Conservation (phyloP, 2,888 invertebrate genomes). For the Unio pictorum region DNA sequence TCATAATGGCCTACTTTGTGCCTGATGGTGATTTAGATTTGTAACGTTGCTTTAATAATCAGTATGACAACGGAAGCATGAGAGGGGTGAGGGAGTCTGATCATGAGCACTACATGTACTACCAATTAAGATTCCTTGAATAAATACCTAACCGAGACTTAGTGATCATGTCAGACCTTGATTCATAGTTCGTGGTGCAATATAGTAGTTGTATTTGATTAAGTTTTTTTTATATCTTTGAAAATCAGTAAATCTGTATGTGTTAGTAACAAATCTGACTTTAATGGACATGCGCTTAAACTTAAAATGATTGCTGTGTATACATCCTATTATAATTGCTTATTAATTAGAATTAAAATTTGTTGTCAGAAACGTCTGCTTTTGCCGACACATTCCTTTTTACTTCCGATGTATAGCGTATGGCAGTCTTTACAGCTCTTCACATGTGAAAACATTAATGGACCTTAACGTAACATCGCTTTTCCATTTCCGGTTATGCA, state of each 20-base stretch:
- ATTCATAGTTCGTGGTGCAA: neutral
- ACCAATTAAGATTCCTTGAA: neutral
- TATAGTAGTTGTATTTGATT: neutral
- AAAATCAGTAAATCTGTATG: neutral
- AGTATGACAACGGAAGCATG: neutral
- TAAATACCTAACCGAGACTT: neutral
- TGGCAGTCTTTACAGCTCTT: too few species aligned
- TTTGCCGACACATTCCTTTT: neutral
- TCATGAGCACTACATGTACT: conserved; percentile 10
- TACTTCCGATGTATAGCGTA: too few species aligned
- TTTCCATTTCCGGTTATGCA: too few species aligned
- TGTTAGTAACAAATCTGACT: too few species aligned
- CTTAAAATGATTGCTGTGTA: too few species aligned
- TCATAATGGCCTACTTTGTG: too few species aligned
- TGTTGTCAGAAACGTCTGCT: neutral
- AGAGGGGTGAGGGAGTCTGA: conserved; percentile 11
- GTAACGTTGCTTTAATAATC: neutral
- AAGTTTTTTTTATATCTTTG: neutral
- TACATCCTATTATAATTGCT: too few species aligned
- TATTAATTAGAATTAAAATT: neutral
- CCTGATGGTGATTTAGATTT: neutral
- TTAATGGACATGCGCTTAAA: too few species aligned
- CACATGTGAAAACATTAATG: too few species aligned
- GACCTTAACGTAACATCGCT: too few species aligned
- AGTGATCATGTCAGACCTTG: neutral